Conservation (phyloP, 1,140 invertebrate genomes). For the Adoxophyes honmai region DNA sequence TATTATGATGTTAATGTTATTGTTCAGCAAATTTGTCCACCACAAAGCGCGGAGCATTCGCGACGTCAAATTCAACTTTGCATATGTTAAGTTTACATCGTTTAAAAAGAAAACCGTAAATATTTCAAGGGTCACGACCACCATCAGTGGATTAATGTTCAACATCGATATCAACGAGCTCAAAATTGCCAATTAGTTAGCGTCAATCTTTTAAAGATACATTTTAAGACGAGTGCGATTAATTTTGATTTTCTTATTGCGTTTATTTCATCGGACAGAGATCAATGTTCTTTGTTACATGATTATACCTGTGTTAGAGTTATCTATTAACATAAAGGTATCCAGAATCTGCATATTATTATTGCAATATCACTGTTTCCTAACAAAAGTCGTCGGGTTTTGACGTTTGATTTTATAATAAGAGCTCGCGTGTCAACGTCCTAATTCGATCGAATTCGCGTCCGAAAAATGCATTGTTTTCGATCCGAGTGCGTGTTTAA, state of each 20-base stretch:
- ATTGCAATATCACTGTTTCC: too few relatives aligned
- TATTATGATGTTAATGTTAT: conserved; percentile 47
- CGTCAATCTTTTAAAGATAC: conserved; percentile 11
- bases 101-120: conserved; percentile 55
- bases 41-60: conserved; percentile 23
- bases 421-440: conserved; percentile 5
- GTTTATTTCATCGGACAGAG: neutral
- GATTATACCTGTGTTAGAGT: too few relatives aligned
- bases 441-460: conserved; percentile 34
- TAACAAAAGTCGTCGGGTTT: neutral
- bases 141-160: conserved; percentile 2
- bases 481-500: conserved; percentile 57
- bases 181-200: conserved; percentile 11
- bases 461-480: conserved; percentile 46
- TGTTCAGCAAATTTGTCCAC: conserved; percentile 40
- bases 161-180: conserved; percentile 18
- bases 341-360: too few relatives aligned
- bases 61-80: conserved; percentile 27
- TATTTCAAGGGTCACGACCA: conserved; percentile 21
- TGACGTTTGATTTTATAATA: neutral
- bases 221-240: conserved; percentile 7
- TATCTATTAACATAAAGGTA: too few relatives aligned
- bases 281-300: neutral
- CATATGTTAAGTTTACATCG: conserved; percentile 52
- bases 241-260: neutral